A percentile compares a stretch with the other conserved stretches of the same genome.
Evolutionary conservation across 2,113 vertebrate species (phyloP).

Genomic region (Sitta europaea): DNA sequence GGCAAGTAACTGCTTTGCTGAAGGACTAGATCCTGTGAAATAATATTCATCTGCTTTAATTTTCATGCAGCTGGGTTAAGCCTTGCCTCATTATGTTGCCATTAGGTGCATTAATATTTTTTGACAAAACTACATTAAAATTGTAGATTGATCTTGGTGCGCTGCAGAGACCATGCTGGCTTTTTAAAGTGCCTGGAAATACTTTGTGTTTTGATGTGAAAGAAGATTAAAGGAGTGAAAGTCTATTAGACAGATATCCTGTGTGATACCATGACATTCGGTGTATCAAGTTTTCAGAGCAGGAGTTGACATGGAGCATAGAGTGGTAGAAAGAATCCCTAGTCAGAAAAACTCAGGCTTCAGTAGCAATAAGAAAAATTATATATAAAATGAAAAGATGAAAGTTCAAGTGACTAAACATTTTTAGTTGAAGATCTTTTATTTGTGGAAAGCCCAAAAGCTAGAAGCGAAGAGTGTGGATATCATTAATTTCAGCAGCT

Average conservation of each 20-base stretch:
- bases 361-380: background rate
- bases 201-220: background rate
- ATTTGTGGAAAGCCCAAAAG: background rate
- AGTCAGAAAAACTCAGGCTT: background rate
- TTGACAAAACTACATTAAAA: conserved; percentile 40
- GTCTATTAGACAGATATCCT: background rate
- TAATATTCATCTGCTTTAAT: conserved; percentile 46
- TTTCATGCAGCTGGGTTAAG: conserved; percentile 46
- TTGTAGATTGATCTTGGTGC: conserved; percentile 4
- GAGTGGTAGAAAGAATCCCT: background rate
- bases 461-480: background rate
- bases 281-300: background rate
- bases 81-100: conserved; percentile 35
- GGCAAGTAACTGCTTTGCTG: background rate
- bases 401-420: background rate
- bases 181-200: conserved; percentile 14
- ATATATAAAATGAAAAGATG: background rate
- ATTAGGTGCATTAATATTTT: conserved; percentile 39
- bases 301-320: background rate
- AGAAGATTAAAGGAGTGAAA: background rate
- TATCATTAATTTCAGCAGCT: background rate
- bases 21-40: conserved; percentile 32
- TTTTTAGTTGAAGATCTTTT: background rate
- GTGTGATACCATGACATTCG: background rate
- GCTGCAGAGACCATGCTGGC: background rate